Evolutionary conservation across 2,113 vertebrate species (phyloP), one percentile per base, ranked within the genome.

Genomic region (Isichthys henryi): DNA sequence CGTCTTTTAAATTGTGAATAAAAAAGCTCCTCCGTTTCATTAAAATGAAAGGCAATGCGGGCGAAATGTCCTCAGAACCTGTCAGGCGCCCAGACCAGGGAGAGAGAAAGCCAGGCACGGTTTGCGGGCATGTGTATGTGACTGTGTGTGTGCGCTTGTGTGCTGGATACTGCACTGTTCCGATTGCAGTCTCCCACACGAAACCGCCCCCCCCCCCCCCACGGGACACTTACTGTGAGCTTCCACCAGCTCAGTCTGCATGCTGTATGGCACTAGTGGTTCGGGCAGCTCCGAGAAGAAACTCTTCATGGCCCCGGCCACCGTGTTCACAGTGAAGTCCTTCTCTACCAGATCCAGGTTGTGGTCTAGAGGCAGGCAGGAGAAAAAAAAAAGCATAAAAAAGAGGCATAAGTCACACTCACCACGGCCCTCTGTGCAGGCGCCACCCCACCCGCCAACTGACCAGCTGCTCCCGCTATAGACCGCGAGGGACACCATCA

Each of bases 231-330:
- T 96, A 99, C 98, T 99, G 95, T 97, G 97, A 5, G 97, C 98
- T 46, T 99, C 98, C 95, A 98, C 97, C 94, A 99, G 95, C 19
- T 98, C 98, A 0, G 91, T 92, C 96, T 99, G 98, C 97, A 97
- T 96, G 94, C 84, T 92, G 94, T 99, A 99, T 0, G 98, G 98
- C 53, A 99, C 98, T 91, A 99, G 93, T 0, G 98, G 98, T 5
- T 98, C 97, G 0, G 98, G 98, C 19, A 99, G 94, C 92, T 99
- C 98, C 0, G 98, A 98, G 95, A 99, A 99, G 93, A 98, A 99
- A 91, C 97, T 98, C 93, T 99, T 99, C 97, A 99, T 97, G 92
- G 98, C 98, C 0, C 98, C 98, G 0, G 98, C 98, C 87, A 99
- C 97, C 0, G 98, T 97, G 93, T 99, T 98, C 89, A 99, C 97